These are phyloP conservation scores for Haliclona indistincta DNA, from an alignment of 37 sponge, comb jelly and placozoan genomes.

Conservation along the genomic window DNA sequence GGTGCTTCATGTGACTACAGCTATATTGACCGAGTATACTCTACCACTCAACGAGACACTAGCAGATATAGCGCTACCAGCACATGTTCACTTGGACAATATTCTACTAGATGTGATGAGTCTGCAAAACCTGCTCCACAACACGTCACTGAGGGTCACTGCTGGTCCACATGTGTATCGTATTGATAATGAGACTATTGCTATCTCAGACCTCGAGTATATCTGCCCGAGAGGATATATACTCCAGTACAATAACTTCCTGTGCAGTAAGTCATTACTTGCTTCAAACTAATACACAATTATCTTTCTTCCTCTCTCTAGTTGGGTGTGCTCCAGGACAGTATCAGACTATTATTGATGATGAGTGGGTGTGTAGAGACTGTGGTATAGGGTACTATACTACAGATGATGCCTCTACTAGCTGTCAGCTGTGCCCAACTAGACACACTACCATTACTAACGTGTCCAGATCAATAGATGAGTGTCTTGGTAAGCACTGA, in stretches of 20 bases:
- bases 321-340: not conserved
- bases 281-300: no score
- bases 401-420: no score
- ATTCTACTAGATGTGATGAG: not conserved
- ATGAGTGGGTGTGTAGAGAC: no score
- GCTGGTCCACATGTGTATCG: no score
- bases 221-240: not conserved
- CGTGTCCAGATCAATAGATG: no score
- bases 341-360: no score
- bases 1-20: not conserved
- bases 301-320: not conserved
- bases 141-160: no score
- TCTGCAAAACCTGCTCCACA: not conserved
- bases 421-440: no score
- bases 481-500: no score
- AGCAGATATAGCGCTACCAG: not conserved
- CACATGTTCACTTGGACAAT: not conserved
- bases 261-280: slow-evolving; percentile 5
- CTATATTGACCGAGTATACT: not conserved
- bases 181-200: no score
- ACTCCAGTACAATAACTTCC: slow-evolving; percentile 3
- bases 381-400: no score
- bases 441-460: no score
- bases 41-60: not conserved
- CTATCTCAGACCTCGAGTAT: not conserved